Base-by-base conservation (phyloP, 2,797 vertebrate genomes). In the Lithobates sylvaticus region DNA sequence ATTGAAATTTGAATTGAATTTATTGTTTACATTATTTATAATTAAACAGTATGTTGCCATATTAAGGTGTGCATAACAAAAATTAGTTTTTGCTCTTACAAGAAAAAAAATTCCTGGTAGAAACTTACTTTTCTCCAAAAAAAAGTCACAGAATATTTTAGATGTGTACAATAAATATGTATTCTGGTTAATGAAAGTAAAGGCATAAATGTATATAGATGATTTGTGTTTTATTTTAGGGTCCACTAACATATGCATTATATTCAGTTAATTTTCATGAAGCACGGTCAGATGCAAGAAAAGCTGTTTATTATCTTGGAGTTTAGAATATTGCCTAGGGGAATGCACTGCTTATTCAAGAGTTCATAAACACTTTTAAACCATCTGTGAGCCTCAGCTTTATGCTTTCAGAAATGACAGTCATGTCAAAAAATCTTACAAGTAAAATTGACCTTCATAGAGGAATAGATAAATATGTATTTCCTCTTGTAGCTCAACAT, bases 291-390 rank as follows among this genome's bases (percentile, higher is more conserved):
- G 26, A 77, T 74, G 74, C 42, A 87, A 83, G 76, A 68, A 83
- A 83, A 78, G 61, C 81, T 87, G 85, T 87, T 87, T 78, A 87
- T 87, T 87, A 78, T 87, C 75, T 78, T 65, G 36, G 68, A 78
- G 67, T 83, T 78, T 76, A 67, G 36, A 74, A 83, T 74, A 73
- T 67, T 83, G 80, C 85, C 81, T 50, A 50, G 23, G 69, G 80
- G 54, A 83, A 87, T 77, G 69, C 80, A 75, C 61, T 83, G 81
- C 80, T 87, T 87, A 87, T 87, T 87, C 85, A 87, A 83, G 85
- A 54, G 81, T 87, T 79, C 80, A 78, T 87, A 87, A 87, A 83
- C 76, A 87, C 85, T 83, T 87, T 87, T 83, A 87, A 78, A 78
- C 85, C 85, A 86, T 86, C 85, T 87, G 85, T 87, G 85, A 71